Percentiles rank a stretch among this genome's conserved stretches.
Evolutionary conservation across 2,113 vertebrate genomes (phyloP).

Genomic region (Neolamprologus sp.): DNA sequence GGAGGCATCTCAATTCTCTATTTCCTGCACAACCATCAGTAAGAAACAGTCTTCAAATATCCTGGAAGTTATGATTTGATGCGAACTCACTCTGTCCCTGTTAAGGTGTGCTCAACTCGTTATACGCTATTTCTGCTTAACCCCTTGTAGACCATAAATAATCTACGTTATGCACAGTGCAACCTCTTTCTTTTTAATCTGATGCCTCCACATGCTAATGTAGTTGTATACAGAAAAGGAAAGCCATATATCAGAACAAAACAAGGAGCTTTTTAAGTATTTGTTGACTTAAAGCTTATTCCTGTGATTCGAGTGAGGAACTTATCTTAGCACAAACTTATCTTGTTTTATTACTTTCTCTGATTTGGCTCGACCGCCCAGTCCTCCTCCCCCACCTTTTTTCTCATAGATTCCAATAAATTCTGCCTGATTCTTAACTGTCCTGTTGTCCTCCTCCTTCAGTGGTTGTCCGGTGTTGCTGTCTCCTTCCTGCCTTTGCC

Average conservation of each 20-base stretch:
- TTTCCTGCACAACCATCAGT: not conserved
- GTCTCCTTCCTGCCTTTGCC: no score
- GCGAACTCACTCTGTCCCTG: accelerated
- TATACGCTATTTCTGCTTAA: not conserved
- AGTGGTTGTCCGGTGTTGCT: no score
- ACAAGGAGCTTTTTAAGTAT: not conserved
- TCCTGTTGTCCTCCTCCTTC: no score
- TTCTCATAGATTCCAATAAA: no score
- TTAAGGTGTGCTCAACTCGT: not conserved
- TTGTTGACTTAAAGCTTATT: not conserved
- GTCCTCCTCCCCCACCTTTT: no score
- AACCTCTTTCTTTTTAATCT: not conserved
- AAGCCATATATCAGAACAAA: not conserved
- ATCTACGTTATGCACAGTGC: not conserved
- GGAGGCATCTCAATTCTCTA: not conserved
- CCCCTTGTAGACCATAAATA: not conserved
- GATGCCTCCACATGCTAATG: not conserved
- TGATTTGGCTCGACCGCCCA: no score
- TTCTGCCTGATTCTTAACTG: no score
- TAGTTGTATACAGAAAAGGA: not conserved
- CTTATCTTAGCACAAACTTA: not conserved
- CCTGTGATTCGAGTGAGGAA: not conserved
- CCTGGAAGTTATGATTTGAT: not conserved
- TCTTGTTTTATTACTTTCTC: no score
- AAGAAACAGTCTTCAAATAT: not conserved